Base-by-base conservation (phyloP, 2,888 invertebrate species). In the Gibbula magus region DNA sequence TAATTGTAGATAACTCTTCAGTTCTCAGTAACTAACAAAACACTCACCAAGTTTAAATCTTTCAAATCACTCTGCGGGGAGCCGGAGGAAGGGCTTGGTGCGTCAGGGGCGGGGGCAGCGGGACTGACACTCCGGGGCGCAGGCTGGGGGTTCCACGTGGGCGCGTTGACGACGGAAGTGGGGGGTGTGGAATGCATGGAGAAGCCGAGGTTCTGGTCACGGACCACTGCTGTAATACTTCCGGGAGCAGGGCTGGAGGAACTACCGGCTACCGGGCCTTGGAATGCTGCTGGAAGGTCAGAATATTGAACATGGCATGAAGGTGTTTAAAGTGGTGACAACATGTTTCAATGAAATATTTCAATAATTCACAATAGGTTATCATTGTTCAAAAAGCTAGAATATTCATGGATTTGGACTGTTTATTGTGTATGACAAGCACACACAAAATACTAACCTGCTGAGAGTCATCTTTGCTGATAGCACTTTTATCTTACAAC, bases 171-270 rank as follows among this genome's bases (percentile, higher is more conserved):
- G 77, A 85, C 84, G 45, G 84, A 75, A 67, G 84, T 70, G 79
- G 84, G 53, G 52, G 78, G 80, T 32, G 86, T 79, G 79, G 86
- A 77, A 67, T 81, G 84, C 52, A 84, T 76, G 61, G 79, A 80
- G 13, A 51, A 73, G 66, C 75, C 81, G 75, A 81, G 75, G 61
- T 83, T 53, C 67, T 83, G 82, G 75, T 85, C 84, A 22, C 84
- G 81, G 8, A 87, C 83, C 77, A 88, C 81, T 32, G 89, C 83
- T 22, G 82, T 83, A 81, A 85, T 88, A 85, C 86, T 88, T 84
- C 83, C 86, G 81, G 84, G 82, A 45, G 85, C 82, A 74, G 85
- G 82, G 35, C 75, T 76, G 16, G 79, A 25, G 25, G 74, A 74
- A 8, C 25, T 45, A 32, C 20, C 79, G 45, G 54, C 81, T 25